Evolutionary conservation across 2,797 vertebrate genomes (phyloP).

Genomic region (Lateolabrax maculatus): DNA sequence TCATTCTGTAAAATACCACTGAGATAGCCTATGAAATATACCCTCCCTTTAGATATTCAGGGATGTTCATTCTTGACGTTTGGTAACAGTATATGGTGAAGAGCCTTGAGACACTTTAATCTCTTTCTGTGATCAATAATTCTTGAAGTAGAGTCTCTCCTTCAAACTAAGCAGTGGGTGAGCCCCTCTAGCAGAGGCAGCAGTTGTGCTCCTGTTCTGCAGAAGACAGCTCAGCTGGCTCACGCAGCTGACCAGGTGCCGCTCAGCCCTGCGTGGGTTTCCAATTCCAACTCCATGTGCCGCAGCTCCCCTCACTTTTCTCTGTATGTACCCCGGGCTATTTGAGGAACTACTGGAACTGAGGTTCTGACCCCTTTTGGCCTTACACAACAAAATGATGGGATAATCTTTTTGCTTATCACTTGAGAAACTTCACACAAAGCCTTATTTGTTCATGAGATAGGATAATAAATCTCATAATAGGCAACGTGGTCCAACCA

Average conservation of each 20-base stretch:
- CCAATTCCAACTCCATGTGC: conserved; percentile 67
- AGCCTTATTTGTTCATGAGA: conserved; percentile 9
- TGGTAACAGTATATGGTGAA: neutral
- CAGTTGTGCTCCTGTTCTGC: conserved; percentile 44
- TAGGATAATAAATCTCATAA: neutral
- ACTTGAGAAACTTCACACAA: conserved; percentile 4
- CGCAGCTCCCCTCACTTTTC: conserved; percentile 41
- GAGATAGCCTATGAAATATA: neutral
- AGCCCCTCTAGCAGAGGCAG: conserved; percentile 23
- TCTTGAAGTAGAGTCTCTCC: neutral
- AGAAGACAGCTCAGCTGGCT: conserved; percentile 29
- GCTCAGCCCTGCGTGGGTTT: conserved; percentile 47
- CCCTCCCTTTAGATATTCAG: neutral
- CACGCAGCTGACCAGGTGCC: conserved; percentile 45
- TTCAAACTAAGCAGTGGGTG: neutral
- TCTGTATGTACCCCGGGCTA: conserved; percentile 53
- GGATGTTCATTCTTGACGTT: neutral
- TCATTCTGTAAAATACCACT: neutral
- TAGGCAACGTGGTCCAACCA: neutral
- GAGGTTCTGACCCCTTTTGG: conserved; percentile 29
- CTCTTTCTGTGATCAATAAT: neutral
- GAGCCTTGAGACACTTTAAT: neutral
- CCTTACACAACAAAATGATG: conserved; percentile 27
- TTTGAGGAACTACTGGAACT: conserved; percentile 69
- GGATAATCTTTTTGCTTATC: neutral